Evolutionary conservation across 2,113 vertebrate species (phyloP).

Genomic region (Nannobrachium achirus): DNA sequence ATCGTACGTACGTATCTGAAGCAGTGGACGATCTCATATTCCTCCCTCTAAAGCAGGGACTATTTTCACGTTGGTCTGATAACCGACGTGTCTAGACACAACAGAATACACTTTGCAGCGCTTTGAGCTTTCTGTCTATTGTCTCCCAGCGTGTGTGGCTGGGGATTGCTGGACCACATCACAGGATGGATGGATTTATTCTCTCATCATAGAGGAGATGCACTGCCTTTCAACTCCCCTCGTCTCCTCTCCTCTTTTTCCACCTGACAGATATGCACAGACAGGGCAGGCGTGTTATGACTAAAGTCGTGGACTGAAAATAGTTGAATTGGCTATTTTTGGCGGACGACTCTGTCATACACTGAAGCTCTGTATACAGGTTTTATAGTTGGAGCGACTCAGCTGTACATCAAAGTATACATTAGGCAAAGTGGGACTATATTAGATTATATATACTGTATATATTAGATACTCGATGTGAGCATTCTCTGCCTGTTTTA

Average conservation of each 20-base stretch:
- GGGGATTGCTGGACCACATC: slow-evolving; percentile 66
- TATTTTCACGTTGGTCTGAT: slow-evolving; percentile 51
- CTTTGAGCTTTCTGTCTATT: slow-evolving; percentile 57
- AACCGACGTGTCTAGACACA: slow-evolving; percentile 64
- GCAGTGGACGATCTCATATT: no score
- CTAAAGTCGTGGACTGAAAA: neutral
- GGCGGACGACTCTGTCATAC: no score
- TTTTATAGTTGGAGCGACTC: no score
- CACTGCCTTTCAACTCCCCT: slow-evolving; percentile 57
- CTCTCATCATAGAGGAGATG: slow-evolving; percentile 56
- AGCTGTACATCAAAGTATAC: no score
- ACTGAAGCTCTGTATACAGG: no score
- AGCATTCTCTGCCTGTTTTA: no score
- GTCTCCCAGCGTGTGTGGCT: slow-evolving; percentile 54
- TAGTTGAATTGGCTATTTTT: no score
- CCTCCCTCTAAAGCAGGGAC: neutral
- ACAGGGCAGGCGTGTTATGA: neutral
- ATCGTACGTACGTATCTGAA: no score
- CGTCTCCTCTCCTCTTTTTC: slow-evolving; percentile 29
- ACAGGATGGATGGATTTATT: slow-evolving; percentile 57
- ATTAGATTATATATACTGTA: no score
- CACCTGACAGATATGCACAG: slow-evolving; percentile 2
- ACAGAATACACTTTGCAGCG: slow-evolving; percentile 47
- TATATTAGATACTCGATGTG: no score
- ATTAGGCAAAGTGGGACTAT: no score